Evolutionary conservation across 2,888 invertebrate genomes (phyloP).

Genomic region (Eretmocerus hayati): DNA sequence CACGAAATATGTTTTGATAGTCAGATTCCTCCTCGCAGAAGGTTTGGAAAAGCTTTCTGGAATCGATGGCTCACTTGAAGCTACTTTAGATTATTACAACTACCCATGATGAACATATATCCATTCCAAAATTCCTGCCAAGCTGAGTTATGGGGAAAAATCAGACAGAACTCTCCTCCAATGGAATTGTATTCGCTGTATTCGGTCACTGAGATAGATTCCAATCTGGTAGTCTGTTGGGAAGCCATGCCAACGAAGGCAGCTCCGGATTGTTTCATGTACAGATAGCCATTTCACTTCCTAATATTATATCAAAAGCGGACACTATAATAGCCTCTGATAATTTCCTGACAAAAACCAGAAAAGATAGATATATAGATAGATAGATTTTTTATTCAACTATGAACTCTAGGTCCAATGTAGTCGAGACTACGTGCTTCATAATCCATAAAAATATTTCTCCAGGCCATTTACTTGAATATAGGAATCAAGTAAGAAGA

Average conservation of each 20-base stretch:
- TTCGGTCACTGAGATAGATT: conserved; percentile 22
- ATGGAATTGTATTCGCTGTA: conserved; percentile 11
- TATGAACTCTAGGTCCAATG: too few species aligned
- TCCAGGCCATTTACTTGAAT: too few species aligned
- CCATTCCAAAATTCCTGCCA: too few species aligned
- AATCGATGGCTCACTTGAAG: conserved; percentile 1
- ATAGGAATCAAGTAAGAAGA: too few species aligned
- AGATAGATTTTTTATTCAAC: too few species aligned
- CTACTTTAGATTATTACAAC: not conserved
- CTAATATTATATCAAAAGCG: not conserved
- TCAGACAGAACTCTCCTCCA: conserved; percentile 8
- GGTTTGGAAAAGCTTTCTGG: conserved; percentile 9
- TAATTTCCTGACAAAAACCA: not conserved
- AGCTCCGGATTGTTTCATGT: not conserved
- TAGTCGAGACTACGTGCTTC: too few species aligned
- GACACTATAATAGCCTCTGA: not conserved
- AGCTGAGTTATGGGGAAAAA: too few species aligned
- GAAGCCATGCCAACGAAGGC: not conserved
- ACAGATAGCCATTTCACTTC: not conserved
- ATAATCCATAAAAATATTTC: too few species aligned
- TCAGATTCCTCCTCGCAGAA: conserved; percentile 4
- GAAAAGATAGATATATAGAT: too few species aligned
- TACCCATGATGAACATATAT: too few species aligned
- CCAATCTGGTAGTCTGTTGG: not conserved
- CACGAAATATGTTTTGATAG: not conserved